Base-by-base conservation (phyloP, 1,140 invertebrate species). In the Tetranychus cinnabarinus region DNA sequence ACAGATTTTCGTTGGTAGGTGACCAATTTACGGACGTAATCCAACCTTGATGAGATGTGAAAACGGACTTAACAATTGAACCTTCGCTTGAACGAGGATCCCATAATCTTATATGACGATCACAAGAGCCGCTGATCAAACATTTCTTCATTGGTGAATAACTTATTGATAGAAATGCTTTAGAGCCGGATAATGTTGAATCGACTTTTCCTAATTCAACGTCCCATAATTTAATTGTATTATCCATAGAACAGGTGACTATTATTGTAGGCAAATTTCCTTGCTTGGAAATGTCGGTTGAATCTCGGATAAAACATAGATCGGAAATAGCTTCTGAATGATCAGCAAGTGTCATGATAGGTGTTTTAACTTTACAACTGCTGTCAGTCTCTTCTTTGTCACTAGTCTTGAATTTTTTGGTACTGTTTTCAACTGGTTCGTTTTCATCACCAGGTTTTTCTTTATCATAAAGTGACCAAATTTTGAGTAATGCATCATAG, bases 141-240 rank as follows among this genome's bases (percentile, higher is more conserved):
- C 80, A 74, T 58, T 79, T 80, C 66, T 79, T 85, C 2, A 86
- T 67, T 7, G 78, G 77, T 1, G 89, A 93, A 75, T 84, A 87
- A 63, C 86, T 82, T 2, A 88, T 72, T 70, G 84, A 82, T 67
- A 97, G 84, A 71, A 93, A 89, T 36, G 88, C 84, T 73, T 96
- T 96, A 65, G 89, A 87, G 47, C 86, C 88, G 67, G 70, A 36
- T 2, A 67, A 56, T 56, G 52, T 61, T 55, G 62, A 62, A 45
- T 54, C 65, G 37, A 42, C 58, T 64, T 62, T 84, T 61, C 82
- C 83, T 39, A 86, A 71, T 72, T 90, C 82, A 34, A 86, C 76
- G 74, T 98, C 92, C 95, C 95, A 99, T 3, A 93, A 68, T 71
- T 86, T 84, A 10, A 98, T 74, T 1, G 90, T 88, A 68, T 97